phyloP scores from a whole-genome alignment of 1,140 invertebrate genomes.

The Ceratina calcarata region DNA sequence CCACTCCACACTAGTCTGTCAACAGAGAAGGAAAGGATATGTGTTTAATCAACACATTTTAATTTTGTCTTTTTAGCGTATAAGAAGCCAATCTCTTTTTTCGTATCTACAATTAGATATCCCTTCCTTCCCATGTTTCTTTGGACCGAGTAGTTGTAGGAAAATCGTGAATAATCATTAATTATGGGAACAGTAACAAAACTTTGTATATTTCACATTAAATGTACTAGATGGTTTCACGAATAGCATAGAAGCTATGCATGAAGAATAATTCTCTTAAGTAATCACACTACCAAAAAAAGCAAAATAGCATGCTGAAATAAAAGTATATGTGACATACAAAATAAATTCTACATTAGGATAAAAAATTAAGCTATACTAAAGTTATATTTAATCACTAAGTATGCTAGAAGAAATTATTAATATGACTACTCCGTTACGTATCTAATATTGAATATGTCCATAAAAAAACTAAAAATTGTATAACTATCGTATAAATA shows the following conservation, averaged over 20 bases:
- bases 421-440: neutral
- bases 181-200: slow-evolving; percentile 68
- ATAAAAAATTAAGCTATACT: neutral
- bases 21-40: slow-evolving; percentile 86
- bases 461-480: neutral
- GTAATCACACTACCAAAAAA: neutral
- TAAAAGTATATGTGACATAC: neutral
- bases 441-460: neutral
- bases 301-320: slow-evolving; percentile 42
- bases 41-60: slow-evolving; percentile 78
- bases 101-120: slow-evolving; percentile 62
- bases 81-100: slow-evolving; percentile 61
- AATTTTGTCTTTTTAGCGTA: slow-evolving; percentile 61
- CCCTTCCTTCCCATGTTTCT: slow-evolving; percentile 76
- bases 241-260: slow-evolving; percentile 14
- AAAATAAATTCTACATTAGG: neutral
- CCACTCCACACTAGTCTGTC: slow-evolving; percentile 82
- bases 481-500: neutral
- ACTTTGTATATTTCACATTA: slow-evolving; percentile 52
- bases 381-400: slow-evolving; percentile 4
- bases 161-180: slow-evolving; percentile 39
- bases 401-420: neutral
- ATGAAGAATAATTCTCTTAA: slow-evolving; percentile 21
- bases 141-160: slow-evolving; percentile 61
- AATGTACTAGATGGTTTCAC: slow-evolving; percentile 9